Percentiles rank a stretch among this genome's conserved stretches.
Conservation (phyloP, 2,888 invertebrate species). For the Leucophora obtusa region DNA sequence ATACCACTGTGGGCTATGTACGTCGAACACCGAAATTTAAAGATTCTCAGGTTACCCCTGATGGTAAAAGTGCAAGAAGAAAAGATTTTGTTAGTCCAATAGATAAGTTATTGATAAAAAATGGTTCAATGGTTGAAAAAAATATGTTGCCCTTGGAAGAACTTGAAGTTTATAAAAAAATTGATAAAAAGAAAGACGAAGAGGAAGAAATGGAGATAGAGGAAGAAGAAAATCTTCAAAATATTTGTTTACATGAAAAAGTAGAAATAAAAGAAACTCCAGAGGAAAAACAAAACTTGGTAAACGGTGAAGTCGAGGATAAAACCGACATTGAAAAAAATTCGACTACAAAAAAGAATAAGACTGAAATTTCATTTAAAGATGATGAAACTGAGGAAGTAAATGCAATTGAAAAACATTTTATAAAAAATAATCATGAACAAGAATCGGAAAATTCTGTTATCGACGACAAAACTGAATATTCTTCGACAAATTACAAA, state of each 20-base stretch:
- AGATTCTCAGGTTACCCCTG: slow-evolving; percentile 45
- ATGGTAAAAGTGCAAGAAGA: slow-evolving; percentile 35
- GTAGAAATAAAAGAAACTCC: neutral
- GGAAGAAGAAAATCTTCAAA: neutral
- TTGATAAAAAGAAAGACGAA: neutral
- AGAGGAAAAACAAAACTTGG: neutral
- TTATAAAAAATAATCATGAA: too few relatives aligned
- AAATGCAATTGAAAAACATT: too few relatives aligned
- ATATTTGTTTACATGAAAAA: neutral
- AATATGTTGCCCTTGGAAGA: slow-evolving; percentile 61
- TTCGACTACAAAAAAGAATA: neutral
- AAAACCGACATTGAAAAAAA: neutral
- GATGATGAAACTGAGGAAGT: neutral
- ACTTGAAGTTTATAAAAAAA: slow-evolving; percentile 6
- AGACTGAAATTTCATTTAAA: neutral
- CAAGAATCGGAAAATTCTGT: too few relatives aligned
- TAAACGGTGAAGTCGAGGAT: neutral
- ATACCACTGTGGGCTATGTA: slow-evolving; percentile 58
- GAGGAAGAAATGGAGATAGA: neutral
- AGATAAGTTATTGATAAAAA: slow-evolving; percentile 75
- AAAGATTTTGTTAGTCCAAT: slow-evolving; percentile 75
- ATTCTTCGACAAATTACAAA: too few relatives aligned
- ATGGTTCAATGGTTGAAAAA: slow-evolving; percentile 71
- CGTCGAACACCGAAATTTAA: slow-evolving; percentile 53
- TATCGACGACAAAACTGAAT: too few relatives aligned